Evolutionary conservation across 2,113 vertebrate genomes (phyloP).

Genomic region (Microcebus lehilahytsara): DNA sequence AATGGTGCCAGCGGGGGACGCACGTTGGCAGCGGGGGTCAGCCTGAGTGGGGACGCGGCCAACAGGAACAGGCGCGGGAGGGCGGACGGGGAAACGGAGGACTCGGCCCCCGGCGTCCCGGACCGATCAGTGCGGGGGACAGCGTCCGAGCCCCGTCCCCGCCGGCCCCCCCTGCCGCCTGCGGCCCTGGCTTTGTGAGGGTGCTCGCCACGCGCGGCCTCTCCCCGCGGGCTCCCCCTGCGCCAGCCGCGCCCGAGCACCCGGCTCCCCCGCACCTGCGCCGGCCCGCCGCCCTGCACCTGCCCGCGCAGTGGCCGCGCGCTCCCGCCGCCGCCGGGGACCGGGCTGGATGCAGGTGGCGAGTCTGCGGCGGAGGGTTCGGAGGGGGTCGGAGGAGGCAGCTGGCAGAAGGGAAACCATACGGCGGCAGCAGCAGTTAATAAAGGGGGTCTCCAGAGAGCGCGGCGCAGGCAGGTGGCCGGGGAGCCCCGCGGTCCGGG

Average conservation of each 20-base stretch:
- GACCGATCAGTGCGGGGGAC: background rate
- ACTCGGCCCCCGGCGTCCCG: background rate
- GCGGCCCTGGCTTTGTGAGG: background rate
- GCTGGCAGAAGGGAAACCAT: slow-evolving; percentile 22
- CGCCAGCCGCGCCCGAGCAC: background rate
- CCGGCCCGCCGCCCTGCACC: background rate
- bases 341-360: background rate
- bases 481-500: background rate
- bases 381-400: background rate
- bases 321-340: background rate
- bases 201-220: too few species aligned
- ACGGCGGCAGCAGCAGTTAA: background rate
- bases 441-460: background rate
- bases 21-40: too few species aligned
- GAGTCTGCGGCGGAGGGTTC: background rate
- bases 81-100: too few species aligned
- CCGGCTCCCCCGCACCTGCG: background rate
- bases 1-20: fast-evolving
- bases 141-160: background rate
- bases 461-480: background rate
- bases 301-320: background rate
- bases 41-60: background rate
- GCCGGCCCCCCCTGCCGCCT: background rate
- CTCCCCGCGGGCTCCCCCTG: background rate
- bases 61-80: too few species aligned